Base-by-base conservation (phyloP, 2,797 vertebrate genomes). In the Sebastes kiyomatsui region DNA sequence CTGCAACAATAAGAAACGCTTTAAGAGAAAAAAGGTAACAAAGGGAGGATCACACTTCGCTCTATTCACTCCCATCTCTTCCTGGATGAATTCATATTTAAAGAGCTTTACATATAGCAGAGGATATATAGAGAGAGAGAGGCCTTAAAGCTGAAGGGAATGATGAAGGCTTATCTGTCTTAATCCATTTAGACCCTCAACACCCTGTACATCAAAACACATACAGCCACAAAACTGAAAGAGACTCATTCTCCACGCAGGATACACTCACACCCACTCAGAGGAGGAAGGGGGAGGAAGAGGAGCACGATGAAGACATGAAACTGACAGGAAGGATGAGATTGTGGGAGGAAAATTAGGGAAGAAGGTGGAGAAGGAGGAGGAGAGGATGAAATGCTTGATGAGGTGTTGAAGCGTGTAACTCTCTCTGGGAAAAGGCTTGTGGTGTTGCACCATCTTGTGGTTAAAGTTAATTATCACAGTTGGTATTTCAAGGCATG, bases 161-260 rank as follows among this genome's bases (percentile, higher is more conserved):
- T 60, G 60, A 88, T 42, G 42, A 68, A 77, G 70, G 79, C 28
- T 65, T 59, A 83, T 82, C 76, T 12, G 10, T 80, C 33, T 84
- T 84, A 88, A 89, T 92, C 87, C 79, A 82, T 69, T 87, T 78
- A 80, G 23, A 79, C 59, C 20, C 66, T 86, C 32, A 61, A 49
- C 42, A 79, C 28, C 42, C 72, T 25, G 35, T 52, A 76, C 64
- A 81, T 78, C 38, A 54, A 62, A 74, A 72, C 28, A 68, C 5
- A 67, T 6, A 56, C 11, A 61, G 60, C 52, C 69, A 67, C 46
- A 46, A 62, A 61, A 67, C 49, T 32, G 55, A 72, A 79, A 81
- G 73, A 68, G 81, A 65, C 12, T 2, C 56, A 1, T 71, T 67
- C 55, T 71, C 59, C 46, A 18, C 22, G 42, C 72, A 62, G 72